phyloP scores from a whole-genome alignment of 2,797 vertebrate genomes.

The Rhinoraja longicauda region DNA sequence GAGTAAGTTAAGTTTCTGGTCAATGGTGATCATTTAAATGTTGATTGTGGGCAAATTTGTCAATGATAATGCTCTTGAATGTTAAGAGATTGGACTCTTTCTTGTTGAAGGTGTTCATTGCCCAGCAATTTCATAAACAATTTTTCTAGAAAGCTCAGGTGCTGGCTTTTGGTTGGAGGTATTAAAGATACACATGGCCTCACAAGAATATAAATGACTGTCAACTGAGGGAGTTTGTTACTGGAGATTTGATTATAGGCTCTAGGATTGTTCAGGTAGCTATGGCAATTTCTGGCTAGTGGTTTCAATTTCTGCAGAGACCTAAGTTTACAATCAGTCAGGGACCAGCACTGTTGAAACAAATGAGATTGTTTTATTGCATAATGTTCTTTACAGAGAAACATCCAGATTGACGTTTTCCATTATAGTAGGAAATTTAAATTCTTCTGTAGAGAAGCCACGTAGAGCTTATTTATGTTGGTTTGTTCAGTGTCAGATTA shows the following conservation, averaged over 20 bases:
- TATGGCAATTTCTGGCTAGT: not conserved
- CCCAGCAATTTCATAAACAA: not conserved
- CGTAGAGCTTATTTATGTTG: slow-evolving; percentile 26
- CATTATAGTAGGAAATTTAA: slow-evolving; percentile 20
- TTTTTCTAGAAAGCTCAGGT: not conserved
- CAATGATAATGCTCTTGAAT: not conserved
- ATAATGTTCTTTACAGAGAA: slow-evolving; percentile 21
- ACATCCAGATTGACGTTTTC: slow-evolving; percentile 36
- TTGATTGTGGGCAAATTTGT: not conserved
- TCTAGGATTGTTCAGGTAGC: not conserved
- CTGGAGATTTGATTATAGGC: not conserved
- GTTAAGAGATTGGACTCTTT: not conserved
- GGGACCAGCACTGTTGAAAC: not conserved
- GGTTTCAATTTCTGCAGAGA: not conserved
- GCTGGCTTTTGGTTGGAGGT: not conserved
- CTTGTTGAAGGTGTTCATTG: not conserved
- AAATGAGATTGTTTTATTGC: slow-evolving; percentile 35
- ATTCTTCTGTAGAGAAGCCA: slow-evolving; percentile 16
- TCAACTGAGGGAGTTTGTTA: not conserved
- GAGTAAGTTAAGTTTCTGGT: not conserved
- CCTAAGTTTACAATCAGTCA: not conserved
- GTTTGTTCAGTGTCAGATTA: slow-evolving; percentile 26
- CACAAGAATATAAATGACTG: not conserved
- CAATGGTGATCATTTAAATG: not conserved
- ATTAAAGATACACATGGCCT: not conserved